These are phyloP conservation scores for Engystomops pustulosus DNA, from an alignment of 2,113 vertebrate species.

Conservation along the genomic window DNA sequence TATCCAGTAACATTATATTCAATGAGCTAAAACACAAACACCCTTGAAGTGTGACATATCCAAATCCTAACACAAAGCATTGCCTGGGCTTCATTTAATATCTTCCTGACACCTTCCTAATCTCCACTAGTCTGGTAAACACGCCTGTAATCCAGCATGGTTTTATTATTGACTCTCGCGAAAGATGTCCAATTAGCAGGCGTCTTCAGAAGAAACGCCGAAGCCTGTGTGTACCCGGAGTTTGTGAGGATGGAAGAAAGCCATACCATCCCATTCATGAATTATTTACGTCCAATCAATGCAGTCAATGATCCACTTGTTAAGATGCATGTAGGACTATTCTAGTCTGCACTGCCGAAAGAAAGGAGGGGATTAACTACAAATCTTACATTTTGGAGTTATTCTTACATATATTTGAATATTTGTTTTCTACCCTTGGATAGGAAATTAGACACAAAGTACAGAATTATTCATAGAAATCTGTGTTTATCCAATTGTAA, in stretches of 20 bases:
- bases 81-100: constrained; percentile 10
- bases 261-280: constrained; percentile 17
- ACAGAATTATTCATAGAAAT: too few relatives aligned
- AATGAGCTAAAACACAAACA: neutral
- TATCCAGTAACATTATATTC: neutral
- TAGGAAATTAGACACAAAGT: too few relatives aligned
- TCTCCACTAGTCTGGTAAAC: constrained; percentile 63
- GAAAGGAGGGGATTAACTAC: neutral
- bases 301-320: constrained; percentile 6
- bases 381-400: neutral
- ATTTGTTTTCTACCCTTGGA: too few relatives aligned
- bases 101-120: constrained; percentile 56
- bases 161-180: constrained; percentile 39
- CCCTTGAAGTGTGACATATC: neutral
- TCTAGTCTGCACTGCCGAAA: neutral
- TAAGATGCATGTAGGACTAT: constrained; percentile 18
- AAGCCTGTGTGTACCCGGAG: neutral
- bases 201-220: constrained; percentile 5
- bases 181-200: constrained; percentile 58
- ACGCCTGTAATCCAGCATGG: constrained; percentile 31
- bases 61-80: constrained; percentile 38
- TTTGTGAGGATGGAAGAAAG: constrained; percentile 1
- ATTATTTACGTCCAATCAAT: constrained; percentile 33
- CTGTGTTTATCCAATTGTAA: too few relatives aligned
- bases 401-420: too few relatives aligned